Evolutionary conservation across 2,797 vertebrate species (phyloP).

Genomic region (Lophius americanus): DNA sequence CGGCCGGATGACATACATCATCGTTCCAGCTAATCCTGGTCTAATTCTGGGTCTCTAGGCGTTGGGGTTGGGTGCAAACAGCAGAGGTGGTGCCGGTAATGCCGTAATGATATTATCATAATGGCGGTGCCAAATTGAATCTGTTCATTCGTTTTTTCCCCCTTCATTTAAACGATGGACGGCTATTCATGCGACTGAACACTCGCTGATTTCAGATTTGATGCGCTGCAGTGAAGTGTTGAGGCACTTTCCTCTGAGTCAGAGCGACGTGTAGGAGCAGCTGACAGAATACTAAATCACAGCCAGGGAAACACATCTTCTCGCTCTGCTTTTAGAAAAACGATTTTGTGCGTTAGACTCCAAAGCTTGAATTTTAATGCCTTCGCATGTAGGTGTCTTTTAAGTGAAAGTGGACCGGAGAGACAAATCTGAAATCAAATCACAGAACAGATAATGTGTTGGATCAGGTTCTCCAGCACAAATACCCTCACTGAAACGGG

Average conservation of each 20-base stretch:
- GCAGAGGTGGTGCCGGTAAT: too few relatives aligned
- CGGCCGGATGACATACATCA: too few relatives aligned
- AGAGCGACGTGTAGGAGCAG: constrained; percentile 25
- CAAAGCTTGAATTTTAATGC: constrained; percentile 29
- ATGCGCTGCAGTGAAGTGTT: constrained; percentile 41
- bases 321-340: constrained; percentile 23
- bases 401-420: background rate
- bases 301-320: constrained; percentile 10
- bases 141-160: too few relatives aligned
- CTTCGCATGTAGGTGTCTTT: background rate
- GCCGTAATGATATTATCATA: too few relatives aligned
- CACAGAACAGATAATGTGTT: background rate
- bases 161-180: too few relatives aligned
- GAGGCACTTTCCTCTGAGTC: constrained; percentile 37
- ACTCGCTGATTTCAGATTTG: constrained; percentile 39
- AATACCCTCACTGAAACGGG: background rate
- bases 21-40: too few relatives aligned
- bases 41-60: too few relatives aligned
- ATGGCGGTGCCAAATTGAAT: too few relatives aligned
- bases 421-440: constrained; percentile 30
- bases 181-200: constrained; percentile 13
- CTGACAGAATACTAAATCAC: constrained; percentile 60
- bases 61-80: too few relatives aligned
- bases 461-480: background rate
- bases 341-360: background rate